A percentile compares a stretch with the other conserved stretches of the same genome.
These are phyloP conservation scores for Emydoidea blandingii DNA, from an alignment of 2,797 vertebrate species.

Conservation along the genomic window DNA sequence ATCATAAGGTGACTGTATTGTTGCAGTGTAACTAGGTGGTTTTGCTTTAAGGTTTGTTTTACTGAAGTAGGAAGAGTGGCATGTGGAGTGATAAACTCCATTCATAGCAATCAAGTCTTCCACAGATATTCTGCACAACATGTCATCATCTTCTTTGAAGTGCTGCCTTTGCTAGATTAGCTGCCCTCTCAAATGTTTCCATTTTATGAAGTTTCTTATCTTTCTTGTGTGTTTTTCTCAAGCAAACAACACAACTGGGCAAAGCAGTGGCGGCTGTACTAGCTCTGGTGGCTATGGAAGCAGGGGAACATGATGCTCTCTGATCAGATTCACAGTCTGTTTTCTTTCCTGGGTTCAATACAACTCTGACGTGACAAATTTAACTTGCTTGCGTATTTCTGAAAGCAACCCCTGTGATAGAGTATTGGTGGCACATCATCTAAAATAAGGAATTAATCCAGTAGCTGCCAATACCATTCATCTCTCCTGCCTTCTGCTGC, in stretches of 20 bases:
- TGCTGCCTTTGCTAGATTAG: neutral
- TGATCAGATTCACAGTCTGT: neutral
- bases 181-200: neutral
- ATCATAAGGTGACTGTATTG: neutral
- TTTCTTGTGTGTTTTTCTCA: neutral
- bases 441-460: neutral
- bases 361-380: neutral
- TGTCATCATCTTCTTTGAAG: neutral
- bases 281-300: neutral
- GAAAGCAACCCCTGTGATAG: neutral
- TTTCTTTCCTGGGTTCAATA: neutral
- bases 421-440: neutral
- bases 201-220: neutral
- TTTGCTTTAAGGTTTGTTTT: neutral
- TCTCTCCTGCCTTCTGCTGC: neutral
- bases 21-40: neutral
- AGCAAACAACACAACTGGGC: neutral
- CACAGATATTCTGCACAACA: neutral
- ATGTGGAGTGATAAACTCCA: neutral
- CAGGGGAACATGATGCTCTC: neutral
- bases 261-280: neutral
- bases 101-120: neutral
- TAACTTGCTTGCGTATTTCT: neutral
- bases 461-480: neutral
- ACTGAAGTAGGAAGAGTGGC: neutral